These are phyloP conservation scores for Shargacucullia verbasci DNA, from an alignment of 2,888 invertebrate genomes.

Conservation along the genomic window DNA sequence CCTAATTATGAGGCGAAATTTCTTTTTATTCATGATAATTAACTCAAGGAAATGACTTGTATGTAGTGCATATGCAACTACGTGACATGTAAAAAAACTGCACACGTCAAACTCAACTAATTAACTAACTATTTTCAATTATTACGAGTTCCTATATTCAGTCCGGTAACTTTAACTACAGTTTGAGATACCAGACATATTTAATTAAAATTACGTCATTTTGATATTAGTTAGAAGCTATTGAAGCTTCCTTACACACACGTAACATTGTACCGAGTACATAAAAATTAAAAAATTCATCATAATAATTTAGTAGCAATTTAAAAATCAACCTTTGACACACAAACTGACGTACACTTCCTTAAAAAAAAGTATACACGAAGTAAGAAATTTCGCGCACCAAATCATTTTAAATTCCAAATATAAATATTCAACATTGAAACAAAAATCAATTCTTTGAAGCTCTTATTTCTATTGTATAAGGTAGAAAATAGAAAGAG, in stretches of 20 bases:
- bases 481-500: slow-evolving; percentile 41
- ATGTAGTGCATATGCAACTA: no score
- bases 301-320: slow-evolving; percentile 17
- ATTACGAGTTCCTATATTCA: no score
- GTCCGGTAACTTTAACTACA: no score
- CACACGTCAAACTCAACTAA: no score
- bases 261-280: no score
- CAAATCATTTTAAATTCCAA: slow-evolving; percentile 28
- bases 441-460: neutral
- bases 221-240: neutral
- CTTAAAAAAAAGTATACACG: slow-evolving; percentile 54
- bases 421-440: neutral
- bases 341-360: slow-evolving; percentile 44
- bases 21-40: no score
- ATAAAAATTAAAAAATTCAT: neutral
- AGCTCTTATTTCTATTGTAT: slow-evolving; percentile 32
- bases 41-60: no score
- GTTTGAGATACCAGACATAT: no score
- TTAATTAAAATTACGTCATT: no score
- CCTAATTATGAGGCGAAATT: no score
- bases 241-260: neutral
- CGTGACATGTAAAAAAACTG: no score
- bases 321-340: slow-evolving; percentile 25
- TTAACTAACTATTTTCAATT: no score
- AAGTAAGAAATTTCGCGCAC: slow-evolving; percentile 61